Evolutionary conservation across 2,888 invertebrate genomes (phyloP).

Genomic region (Oscheius onirici): DNA sequence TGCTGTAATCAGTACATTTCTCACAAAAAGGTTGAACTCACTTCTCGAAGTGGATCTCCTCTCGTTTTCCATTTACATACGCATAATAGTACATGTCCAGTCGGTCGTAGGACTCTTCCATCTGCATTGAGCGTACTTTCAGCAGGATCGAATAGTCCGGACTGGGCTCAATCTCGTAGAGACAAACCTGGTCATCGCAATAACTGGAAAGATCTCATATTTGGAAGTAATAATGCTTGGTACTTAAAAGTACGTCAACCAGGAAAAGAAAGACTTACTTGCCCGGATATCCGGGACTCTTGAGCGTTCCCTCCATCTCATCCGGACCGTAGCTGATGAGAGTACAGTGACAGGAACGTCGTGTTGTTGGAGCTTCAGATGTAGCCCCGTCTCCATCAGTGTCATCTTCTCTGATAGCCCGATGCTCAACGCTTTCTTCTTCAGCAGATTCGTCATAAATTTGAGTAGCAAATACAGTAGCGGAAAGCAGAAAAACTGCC

Average conservation of each 20-base stretch:
- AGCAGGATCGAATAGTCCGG: neutral
- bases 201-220: neutral
- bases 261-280: neutral
- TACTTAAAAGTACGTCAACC: neutral
- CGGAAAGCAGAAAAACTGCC: neutral
- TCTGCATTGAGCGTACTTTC: neutral
- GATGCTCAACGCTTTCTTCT: too few species aligned
- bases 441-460: neutral
- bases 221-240: neutral
- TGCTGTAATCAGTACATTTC: neutral
- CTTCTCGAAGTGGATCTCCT: neutral
- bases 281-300: slow-evolving; percentile 19
- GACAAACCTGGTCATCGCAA: slow-evolving; percentile 1
- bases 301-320: neutral
- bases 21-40: neutral
- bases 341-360: neutral
- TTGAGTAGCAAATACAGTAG: neutral
- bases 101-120: slow-evolving; percentile 2
- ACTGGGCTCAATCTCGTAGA: slow-evolving; percentile 13
- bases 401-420: slow-evolving; percentile 5
- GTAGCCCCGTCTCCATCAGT: neutral
- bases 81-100: neutral
- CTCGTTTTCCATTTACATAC: neutral
- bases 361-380: neutral
- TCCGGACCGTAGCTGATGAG: neutral